phyloP scores from a whole-genome alignment of 92 coral and sea anemone species.

The Epizoanthus illoricatus region DNA sequence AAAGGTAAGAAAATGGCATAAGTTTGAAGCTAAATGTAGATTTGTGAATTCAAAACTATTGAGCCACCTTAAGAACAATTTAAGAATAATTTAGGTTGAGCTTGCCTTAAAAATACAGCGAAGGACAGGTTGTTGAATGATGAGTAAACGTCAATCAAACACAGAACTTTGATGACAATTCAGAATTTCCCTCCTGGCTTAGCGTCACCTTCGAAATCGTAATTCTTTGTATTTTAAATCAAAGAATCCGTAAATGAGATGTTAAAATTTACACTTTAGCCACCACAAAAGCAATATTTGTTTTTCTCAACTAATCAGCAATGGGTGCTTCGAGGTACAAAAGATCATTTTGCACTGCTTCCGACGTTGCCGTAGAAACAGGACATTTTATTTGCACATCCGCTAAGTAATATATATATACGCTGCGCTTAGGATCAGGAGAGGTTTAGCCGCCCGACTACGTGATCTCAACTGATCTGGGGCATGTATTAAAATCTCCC shows the following conservation, averaged over 20 bases:
- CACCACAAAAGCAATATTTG: constrained; percentile 8
- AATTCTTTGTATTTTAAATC: too few species aligned
- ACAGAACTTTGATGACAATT: neutral
- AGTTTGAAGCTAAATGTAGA: too few species aligned
- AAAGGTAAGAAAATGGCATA: too few species aligned
- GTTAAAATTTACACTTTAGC: neutral
- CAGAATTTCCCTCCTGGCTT: neutral
- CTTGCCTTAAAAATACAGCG: neutral
- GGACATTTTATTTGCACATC: constrained; percentile 8
- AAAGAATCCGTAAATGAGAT: constrained; percentile 5
- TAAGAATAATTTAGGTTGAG: too few species aligned
- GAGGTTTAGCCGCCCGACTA: neutral
- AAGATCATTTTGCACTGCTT: neutral
- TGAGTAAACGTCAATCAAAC: neutral
- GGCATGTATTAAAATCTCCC: too few species aligned
- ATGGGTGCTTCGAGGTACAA: neutral
- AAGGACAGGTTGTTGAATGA: neutral
- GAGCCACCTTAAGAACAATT: too few species aligned
- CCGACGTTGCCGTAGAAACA: constrained; percentile 40
- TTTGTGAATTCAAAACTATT: too few species aligned
- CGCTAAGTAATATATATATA: constrained; percentile 1
- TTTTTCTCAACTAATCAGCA: neutral
- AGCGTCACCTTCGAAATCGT: neutral
- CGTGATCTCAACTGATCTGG: neutral
- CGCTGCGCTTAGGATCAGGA: neutral